Percentiles rank a stretch among this genome's conserved stretches.
Conservation (phyloP, 2,113 vertebrate genomes). For the Phodopus roborovskii region DNA sequence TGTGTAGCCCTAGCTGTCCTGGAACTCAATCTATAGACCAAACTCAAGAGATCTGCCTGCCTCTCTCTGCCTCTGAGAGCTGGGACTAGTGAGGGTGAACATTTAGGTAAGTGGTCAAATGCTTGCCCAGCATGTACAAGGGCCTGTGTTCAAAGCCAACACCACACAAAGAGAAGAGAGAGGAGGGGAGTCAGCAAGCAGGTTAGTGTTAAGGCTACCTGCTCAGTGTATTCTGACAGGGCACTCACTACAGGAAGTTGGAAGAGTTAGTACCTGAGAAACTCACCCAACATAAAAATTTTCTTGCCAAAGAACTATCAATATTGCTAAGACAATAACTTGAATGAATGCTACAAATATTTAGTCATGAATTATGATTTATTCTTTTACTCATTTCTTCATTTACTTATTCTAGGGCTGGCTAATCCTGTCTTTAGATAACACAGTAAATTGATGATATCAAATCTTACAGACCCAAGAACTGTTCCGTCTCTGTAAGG, state of each 20-base stretch:
- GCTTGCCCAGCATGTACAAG: not conserved
- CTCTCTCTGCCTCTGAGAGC: not conserved
- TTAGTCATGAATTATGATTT: not conserved
- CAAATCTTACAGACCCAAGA: not conserved
- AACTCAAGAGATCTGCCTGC: not conserved
- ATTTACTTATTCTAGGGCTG: not conserved
- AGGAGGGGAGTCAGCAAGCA: not conserved
- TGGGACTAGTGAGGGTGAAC: not conserved
- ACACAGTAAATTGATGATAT: not conserved
- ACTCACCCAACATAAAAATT: not conserved
- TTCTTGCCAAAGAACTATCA: not conserved
- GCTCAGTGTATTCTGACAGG: not conserved
- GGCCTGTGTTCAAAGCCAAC: not conserved
- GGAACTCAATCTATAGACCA: no score
- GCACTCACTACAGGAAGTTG: not conserved
- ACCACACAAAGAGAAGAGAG: not conserved
- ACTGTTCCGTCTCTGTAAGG: not conserved
- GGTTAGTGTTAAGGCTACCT: not conserved
- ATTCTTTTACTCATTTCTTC: not conserved
- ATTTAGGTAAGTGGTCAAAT: not conserved
- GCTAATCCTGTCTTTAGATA: not conserved
- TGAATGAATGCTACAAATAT: not conserved
- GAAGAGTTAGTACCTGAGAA: not conserved
- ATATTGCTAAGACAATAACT: not conserved
- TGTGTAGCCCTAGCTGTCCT: no score